phyloP scores from a whole-genome alignment of 2,797 vertebrate species.

The Oreonectes daqikongensis region DNA sequence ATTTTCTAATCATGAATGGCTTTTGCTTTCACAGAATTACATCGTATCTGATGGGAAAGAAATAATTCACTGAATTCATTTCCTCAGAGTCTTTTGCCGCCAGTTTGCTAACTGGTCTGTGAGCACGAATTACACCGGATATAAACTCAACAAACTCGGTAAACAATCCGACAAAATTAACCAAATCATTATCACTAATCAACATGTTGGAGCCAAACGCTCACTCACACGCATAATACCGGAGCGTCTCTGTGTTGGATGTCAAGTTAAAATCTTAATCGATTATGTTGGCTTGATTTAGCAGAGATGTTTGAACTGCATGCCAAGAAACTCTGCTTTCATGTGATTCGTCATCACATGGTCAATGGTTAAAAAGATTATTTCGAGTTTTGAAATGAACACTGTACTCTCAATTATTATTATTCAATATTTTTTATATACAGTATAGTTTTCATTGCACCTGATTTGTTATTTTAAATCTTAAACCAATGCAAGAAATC shows the following conservation, averaged over 20 bases:
- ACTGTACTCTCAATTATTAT: too few species aligned
- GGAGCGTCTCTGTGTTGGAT: neutral
- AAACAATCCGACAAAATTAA: constrained; percentile 6
- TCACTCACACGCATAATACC: neutral
- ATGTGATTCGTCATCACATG: neutral
- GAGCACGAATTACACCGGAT: neutral
- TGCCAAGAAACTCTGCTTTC: neutral
- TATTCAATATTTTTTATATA: too few species aligned
- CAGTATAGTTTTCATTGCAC: too few species aligned
- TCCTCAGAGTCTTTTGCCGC: neutral
- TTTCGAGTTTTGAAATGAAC: too few species aligned
- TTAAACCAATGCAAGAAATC: neutral
- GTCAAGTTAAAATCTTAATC: neutral
- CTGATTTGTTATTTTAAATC: too few species aligned
- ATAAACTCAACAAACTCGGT: neutral
- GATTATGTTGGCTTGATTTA: constrained; percentile 2
- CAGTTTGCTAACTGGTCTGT: neutral
- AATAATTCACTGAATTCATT: neutral
- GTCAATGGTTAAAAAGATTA: neutral
- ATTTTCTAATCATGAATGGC: neutral
- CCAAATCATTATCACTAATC: constrained; percentile 8
- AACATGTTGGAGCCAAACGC: constrained; percentile 4
- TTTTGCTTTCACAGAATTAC: neutral
- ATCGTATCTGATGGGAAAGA: constrained; percentile 3
- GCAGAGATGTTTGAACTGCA: neutral